phyloP scores from a whole-genome alignment of 2,797 vertebrate species.

The Aselliscus stoliczkanus region DNA sequence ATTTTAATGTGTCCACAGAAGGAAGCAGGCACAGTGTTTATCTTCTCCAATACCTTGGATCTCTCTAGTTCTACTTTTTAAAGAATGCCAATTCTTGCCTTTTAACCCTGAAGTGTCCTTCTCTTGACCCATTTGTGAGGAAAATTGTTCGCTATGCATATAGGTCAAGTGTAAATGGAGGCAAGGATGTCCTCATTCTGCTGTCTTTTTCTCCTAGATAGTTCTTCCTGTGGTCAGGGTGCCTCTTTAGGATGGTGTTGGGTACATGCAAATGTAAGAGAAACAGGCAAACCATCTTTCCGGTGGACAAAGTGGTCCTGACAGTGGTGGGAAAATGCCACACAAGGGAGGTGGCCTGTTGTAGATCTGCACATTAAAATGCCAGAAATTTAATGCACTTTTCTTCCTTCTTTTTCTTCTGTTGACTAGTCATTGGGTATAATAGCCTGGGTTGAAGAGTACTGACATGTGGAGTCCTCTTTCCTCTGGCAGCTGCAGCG shows the following conservation, averaged over 20 bases:
- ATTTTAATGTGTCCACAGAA: no score
- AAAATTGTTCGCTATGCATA: neutral
- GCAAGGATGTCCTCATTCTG: neutral
- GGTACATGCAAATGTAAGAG: neutral
- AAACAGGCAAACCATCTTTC: neutral
- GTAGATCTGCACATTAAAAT: neutral
- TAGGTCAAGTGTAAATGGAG: neutral
- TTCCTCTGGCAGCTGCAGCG: neutral
- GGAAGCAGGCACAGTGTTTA: no score
- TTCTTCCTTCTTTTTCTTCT: no score
- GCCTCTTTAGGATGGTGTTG: neutral
- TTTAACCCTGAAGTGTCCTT: neutral
- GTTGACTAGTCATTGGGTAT: accelerated
- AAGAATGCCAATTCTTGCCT: neutral
- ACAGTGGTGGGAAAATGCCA: neutral
- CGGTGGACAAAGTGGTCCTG: neutral
- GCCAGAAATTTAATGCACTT: neutral
- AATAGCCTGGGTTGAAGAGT: neutral
- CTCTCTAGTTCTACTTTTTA: neutral
- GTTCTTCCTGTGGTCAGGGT: neutral
- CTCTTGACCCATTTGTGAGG: neutral
- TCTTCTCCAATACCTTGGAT: no score
- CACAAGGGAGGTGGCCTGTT: neutral
- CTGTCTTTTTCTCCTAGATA: neutral
- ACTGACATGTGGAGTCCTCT: no score